Conservation (phyloP, 2,797 vertebrate species). For the Sebastolobus altivelis region DNA sequence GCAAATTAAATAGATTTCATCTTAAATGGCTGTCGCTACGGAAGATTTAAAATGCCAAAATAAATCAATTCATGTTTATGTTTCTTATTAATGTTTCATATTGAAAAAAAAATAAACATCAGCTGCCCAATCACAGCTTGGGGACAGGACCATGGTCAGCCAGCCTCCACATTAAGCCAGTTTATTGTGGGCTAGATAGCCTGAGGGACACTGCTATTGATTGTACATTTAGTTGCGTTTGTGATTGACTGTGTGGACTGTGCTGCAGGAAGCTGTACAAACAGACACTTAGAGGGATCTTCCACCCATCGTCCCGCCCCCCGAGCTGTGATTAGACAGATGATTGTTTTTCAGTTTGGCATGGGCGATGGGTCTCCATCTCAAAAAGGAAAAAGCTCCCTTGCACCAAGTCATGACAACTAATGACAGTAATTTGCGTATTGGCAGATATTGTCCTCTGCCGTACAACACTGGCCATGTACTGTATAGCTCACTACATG, state of each 20-base stretch:
- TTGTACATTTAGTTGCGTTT: background rate
- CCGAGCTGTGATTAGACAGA: background rate
- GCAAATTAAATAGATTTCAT: background rate
- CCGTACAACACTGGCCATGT: background rate
- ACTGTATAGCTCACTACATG: background rate
- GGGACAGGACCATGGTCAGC: background rate
- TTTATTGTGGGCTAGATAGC: background rate
- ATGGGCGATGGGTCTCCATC: background rate
- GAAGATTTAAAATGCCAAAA: background rate
- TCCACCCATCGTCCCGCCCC: background rate
- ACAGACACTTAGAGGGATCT: background rate
- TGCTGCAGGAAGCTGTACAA: background rate
- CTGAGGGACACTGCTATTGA: background rate
- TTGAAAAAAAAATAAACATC: background rate
- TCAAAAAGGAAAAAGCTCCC: background rate
- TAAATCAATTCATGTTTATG: background rate
- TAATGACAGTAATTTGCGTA: background rate
- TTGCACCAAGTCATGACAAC: background rate
- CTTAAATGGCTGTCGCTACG: background rate
- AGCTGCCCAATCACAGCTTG: background rate
- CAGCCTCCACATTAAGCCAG: background rate
- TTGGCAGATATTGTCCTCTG: background rate
- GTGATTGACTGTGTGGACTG: constrained; percentile 4
- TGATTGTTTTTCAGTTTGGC: background rate
- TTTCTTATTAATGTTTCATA: background rate